Evolutionary conservation across 2,113 vertebrate species (phyloP).

Genomic region (Tapirus terrestris): DNA sequence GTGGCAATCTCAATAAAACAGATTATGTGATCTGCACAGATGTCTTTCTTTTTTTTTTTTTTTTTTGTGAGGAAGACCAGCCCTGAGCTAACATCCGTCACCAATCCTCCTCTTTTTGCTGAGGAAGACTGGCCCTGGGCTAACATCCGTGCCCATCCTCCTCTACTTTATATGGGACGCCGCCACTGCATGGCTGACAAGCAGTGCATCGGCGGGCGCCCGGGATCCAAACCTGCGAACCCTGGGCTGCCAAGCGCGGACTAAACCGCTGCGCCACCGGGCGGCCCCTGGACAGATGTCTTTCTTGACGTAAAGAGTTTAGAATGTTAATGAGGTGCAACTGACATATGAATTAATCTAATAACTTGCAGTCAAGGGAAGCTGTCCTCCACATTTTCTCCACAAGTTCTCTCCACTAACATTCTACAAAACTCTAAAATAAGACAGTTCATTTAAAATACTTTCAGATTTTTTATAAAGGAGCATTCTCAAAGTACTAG

Average conservation of each 20-base stretch:
- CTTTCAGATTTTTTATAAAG: neutral
- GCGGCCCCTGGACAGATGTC: conserved; percentile 50
- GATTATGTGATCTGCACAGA: conserved; percentile 70
- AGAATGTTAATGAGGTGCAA: conserved; percentile 56
- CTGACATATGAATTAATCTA: conserved; percentile 15
- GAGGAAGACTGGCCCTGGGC: no score
- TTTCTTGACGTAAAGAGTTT: conserved; percentile 22
- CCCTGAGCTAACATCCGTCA: no score
- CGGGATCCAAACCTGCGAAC: no score
- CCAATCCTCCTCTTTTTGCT: no score
- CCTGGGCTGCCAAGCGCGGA: no score
- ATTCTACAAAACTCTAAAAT: neutral
- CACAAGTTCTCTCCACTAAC: neutral
- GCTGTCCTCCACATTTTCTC: neutral
- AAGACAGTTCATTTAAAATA: conserved; percentile 2
- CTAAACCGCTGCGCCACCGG: no score
- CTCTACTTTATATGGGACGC: no score
- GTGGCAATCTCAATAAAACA: conserved; percentile 53
- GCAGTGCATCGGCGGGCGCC: no score
- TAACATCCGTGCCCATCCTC: no score
- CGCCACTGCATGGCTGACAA: no score
- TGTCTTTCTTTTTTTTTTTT: neutral
- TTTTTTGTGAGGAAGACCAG: no score
- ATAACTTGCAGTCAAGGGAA: neutral
- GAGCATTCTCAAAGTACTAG: neutral